Percentiles rank a stretch among this genome's conserved stretches.
These are phyloP conservation scores for Andrena fulva DNA, from an alignment of 2,888 invertebrate species.

Conservation along the genomic window DNA sequence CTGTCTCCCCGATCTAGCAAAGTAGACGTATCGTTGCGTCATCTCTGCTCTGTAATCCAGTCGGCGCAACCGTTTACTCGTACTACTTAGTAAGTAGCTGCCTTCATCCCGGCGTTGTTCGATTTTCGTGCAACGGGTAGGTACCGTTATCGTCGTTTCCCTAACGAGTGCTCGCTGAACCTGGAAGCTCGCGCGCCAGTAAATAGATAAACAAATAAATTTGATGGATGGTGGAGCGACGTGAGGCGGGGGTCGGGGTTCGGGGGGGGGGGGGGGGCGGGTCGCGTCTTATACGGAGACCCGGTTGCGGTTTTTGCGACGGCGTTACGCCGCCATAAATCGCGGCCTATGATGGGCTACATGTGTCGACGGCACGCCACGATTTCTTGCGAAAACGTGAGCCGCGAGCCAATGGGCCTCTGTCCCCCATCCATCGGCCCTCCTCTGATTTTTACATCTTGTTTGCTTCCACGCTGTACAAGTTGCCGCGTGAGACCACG, in stretches of 20 bases:
- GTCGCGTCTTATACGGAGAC: conserved; percentile 78
- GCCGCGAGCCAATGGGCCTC: conserved; percentile 78
- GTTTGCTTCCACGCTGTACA: conserved; percentile 72
- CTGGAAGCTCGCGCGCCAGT: background rate
- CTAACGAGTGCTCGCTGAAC: background rate
- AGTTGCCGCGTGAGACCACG: conserved; percentile 42
- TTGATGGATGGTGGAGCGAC: conserved; percentile 77
- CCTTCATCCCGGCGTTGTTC: too few species aligned
- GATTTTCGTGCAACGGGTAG: conserved; percentile 50
- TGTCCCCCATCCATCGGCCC: conserved; percentile 46
- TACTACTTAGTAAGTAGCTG: too few species aligned
- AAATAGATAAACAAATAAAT: conserved; percentile 75
- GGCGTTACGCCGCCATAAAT: conserved; percentile 83
- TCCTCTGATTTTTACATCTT: conserved; percentile 80
- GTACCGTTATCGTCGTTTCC: background rate
- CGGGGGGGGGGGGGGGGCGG: conserved; percentile 26
- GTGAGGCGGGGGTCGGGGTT: conserved; percentile 48
- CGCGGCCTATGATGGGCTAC: conserved; percentile 84
- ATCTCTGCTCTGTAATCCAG: too few species aligned
- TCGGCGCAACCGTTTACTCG: too few species aligned
- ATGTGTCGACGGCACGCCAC: conserved; percentile 84
- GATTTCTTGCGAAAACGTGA: conserved; percentile 84
- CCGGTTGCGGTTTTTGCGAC: conserved; percentile 77
- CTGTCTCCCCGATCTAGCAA: background rate
- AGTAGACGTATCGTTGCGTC: background rate